Percentiles rank a stretch among this genome's conserved stretches.
These are phyloP conservation scores for Heliconius congener DNA, from an alignment of 1,140 invertebrate species.

Conservation along the genomic window DNA sequence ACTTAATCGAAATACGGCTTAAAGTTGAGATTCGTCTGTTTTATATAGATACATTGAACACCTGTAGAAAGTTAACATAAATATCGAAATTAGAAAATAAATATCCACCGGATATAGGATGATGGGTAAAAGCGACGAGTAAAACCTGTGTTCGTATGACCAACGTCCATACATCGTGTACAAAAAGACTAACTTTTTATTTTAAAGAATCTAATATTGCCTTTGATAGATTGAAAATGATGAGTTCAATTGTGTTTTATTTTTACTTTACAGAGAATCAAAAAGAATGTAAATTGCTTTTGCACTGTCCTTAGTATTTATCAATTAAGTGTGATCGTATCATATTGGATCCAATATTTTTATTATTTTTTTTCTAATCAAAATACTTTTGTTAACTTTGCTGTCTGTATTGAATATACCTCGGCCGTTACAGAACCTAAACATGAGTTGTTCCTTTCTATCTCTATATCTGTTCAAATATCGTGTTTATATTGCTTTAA, in stretches of 20 bases:
- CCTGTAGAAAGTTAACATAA: conserved; percentile 30
- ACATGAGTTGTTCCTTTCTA: background rate
- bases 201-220: background rate
- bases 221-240: background rate
- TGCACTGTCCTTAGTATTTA: background rate
- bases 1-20: background rate
- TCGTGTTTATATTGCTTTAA: background rate
- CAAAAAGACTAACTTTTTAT: background rate
- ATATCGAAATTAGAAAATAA: conserved; percentile 23
- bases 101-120: conserved; percentile 21
- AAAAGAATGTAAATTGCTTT: background rate
- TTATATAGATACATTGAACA: conserved; percentile 10
- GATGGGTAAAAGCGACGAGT: conserved; percentile 13
- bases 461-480: background rate
- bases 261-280: background rate
- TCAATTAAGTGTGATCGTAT: background rate
- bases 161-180: background rate
- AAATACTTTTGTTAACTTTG: conserved; percentile 2
- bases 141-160: background rate
- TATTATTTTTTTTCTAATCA: background rate
- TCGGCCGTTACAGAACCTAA: background rate
- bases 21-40: conserved; percentile 2
- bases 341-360: background rate
- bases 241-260: background rate
- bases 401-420: background rate